Conservation (phyloP, 2,888 invertebrate genomes). For the Theretra japonica region DNA sequence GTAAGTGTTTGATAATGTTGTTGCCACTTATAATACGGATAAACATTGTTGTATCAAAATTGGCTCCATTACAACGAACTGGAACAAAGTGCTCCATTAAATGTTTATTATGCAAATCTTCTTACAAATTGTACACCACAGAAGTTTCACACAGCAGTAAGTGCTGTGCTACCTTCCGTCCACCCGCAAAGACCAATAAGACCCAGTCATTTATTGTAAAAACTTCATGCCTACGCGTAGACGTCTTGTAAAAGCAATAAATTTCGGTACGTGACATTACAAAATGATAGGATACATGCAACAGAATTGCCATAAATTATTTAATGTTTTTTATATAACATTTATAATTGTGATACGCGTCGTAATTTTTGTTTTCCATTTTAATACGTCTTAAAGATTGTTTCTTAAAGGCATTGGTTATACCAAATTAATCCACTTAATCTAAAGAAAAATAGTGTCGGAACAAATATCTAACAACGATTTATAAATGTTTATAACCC, state of each 20-base stretch:
- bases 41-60: constrained; percentile 74
- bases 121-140: constrained; percentile 66
- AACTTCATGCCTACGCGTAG: constrained; percentile 47
- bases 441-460: constrained; percentile 67
- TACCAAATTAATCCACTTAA: constrained; percentile 65
- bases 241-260: constrained; percentile 47
- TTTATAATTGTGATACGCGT: constrained; percentile 41
- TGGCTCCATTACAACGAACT: constrained; percentile 74
- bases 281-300: constrained; percentile 59
- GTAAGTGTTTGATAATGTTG: constrained; percentile 36
- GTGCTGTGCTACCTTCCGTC: constrained; percentile 10
- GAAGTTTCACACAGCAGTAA: constrained; percentile 39
- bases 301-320: constrained; percentile 55
- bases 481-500: constrained; percentile 76
- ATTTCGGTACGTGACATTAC: constrained; percentile 53
- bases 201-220: constrained; percentile 56
- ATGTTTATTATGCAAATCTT: constrained; percentile 73
- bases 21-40: constrained; percentile 45
- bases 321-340: constrained; percentile 38
- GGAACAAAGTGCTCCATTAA: constrained; percentile 75
- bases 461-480: constrained; percentile 71
- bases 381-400: constrained; percentile 18
- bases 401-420: constrained; percentile 54
- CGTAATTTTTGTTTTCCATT: not conserved
- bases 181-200: constrained; percentile 40